Evolutionary conservation across 2,888 invertebrate genomes (phyloP), one percentile per base, ranked within the genome.

Genomic region (Nomada ferruginata): DNA sequence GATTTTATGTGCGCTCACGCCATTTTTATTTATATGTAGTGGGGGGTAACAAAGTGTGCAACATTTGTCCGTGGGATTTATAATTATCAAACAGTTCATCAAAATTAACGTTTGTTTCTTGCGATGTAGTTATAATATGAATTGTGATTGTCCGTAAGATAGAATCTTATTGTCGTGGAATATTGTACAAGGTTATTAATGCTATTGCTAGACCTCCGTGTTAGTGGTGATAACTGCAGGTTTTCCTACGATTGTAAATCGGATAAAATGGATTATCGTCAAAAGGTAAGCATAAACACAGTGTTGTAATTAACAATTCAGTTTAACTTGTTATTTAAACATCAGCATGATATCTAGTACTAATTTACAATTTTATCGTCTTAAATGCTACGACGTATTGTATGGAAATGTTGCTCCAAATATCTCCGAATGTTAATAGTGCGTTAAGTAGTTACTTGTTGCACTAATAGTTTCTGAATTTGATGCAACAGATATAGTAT

Each of bases 241-340:
- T 85, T 88, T 89, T 90, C 88, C 84, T 85, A 79, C 82, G 85
- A 87, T 83, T 88, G 73, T 86, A 84, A 69, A 81, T 75, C 79
- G 76, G 83, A 88, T 89, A 91, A 90, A 82, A 92, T 92, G 91
- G 91, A 92, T 90, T 91, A 91, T 91, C 91, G 91, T 78, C 90
- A 91, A 87, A 91, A 91, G 85, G 91, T 90, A 75, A 87, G 84
- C n/a, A 36, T 7, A 59, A 70, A 76, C 20, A 15, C 52, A 42
- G 60, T 68, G 3, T 26, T 47, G 4, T 2, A 29, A 66, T 59
- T 65, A 53, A 50, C n/a, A 55, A 53, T 20, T 36, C 1, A 23
- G 29, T 42, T 47, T 26, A 20, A 53, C 66, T 57, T 60, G 18
- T 55, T 36, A 36, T 57, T 60, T 10, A 42, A 23, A 29, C 9